phyloP scores from a whole-genome alignment of 1,140 invertebrate species.

The Zophobas atratus region DNA sequence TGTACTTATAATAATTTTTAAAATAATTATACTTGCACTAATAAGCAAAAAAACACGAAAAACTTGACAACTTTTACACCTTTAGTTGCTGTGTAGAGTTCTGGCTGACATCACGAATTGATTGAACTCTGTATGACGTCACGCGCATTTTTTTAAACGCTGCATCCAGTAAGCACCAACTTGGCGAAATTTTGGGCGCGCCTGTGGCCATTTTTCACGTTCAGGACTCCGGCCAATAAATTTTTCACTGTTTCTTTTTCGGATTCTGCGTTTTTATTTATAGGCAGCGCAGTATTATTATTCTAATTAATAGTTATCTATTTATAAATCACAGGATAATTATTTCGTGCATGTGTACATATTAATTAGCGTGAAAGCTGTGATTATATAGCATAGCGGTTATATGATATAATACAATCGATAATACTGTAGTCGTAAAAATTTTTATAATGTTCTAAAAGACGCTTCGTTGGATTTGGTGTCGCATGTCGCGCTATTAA shows the following conservation, averaged over 20 bases:
- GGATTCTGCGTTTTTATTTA: too few species aligned
- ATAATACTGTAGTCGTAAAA: background rate
- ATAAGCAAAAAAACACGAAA: too few species aligned
- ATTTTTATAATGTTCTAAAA: conserved; percentile 12
- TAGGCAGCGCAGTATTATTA: background rate
- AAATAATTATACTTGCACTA: too few species aligned
- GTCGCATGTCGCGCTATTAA: conserved; percentile 4
- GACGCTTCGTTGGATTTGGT: conserved; percentile 14
- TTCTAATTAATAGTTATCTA: conserved; percentile 24
- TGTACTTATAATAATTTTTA: too few species aligned
- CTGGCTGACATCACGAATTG: too few species aligned
- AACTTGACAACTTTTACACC: too few species aligned
- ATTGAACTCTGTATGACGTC: too few species aligned
- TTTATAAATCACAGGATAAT: conserved; percentile 20
- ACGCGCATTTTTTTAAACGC: too few species aligned
- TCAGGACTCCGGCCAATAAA: background rate
- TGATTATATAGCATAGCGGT: conserved; percentile 9
- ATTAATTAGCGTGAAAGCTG: conserved; percentile 36
- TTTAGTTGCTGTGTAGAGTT: too few species aligned
- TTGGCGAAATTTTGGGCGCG: background rate
- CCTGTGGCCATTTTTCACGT: background rate
- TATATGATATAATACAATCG: conserved; percentile 18
- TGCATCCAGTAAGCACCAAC: too few species aligned
- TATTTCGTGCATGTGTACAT: conserved; percentile 13
- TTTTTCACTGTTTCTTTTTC: background rate